A percentile compares a stretch with the other conserved stretches of the same genome.
Evolutionary conservation across 2,797 vertebrate species (phyloP).

Genomic region (Buceros bicornis): DNA sequence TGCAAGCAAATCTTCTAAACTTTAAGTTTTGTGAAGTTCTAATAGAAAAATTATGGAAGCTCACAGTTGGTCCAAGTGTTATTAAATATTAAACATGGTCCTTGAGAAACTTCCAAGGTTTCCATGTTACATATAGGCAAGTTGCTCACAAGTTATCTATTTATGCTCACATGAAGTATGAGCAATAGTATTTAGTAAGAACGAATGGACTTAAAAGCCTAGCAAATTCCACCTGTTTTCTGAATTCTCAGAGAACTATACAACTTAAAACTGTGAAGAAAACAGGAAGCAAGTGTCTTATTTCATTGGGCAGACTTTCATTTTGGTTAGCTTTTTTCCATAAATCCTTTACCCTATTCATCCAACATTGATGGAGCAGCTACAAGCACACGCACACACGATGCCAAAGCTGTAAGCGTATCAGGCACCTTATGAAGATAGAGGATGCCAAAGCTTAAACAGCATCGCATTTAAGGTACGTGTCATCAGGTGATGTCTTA

Average conservation of each 20-base stretch:
- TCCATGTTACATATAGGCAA: background rate
- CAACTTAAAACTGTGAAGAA: background rate
- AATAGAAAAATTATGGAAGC: background rate
- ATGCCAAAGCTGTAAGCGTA: background rate
- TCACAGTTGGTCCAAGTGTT: background rate
- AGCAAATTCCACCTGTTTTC: background rate
- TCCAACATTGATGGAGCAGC: background rate
- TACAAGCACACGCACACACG: fast-evolving
- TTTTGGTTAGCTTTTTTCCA: background rate
- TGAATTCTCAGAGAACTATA: background rate
- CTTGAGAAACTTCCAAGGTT: background rate
- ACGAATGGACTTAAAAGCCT: background rate
- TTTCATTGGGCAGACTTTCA: background rate
- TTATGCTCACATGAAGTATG: background rate
- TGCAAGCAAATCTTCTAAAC: background rate
- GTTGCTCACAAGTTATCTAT: background rate
- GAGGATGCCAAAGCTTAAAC: background rate
- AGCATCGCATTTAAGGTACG: background rate
- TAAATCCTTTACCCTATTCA: background rate
- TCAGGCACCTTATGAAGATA: background rate
- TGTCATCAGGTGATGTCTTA: background rate
- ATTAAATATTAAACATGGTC: background rate
- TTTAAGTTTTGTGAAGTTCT: background rate
- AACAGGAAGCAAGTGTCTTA: background rate
- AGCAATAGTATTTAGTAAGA: background rate